These are phyloP conservation scores for Piezodorus guildinii DNA, from an alignment of 1,140 invertebrate genomes.

Conservation along the genomic window DNA sequence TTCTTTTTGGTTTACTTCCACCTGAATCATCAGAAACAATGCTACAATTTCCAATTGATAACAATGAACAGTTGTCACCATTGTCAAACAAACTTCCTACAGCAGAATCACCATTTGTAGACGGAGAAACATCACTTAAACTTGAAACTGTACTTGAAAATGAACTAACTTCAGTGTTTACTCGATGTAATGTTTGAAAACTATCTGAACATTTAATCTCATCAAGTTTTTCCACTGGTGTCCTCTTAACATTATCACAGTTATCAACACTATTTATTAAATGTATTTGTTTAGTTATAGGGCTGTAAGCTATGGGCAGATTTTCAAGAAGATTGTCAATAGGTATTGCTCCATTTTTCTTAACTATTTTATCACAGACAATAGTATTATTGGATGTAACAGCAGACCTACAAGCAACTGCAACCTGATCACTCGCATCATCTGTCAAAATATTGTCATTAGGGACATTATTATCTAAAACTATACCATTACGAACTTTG, in stretches of 20 bases:
- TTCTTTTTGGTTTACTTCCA: slow-evolving; percentile 28
- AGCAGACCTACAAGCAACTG: not conserved
- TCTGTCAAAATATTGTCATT: not conserved
- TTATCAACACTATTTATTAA: slow-evolving; percentile 27
- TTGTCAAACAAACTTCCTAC: slow-evolving; percentile 25
- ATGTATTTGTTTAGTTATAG: slow-evolving; percentile 34
- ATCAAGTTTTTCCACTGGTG: slow-evolving; percentile 8
- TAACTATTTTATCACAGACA: slow-evolving; percentile 5
- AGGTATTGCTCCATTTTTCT: slow-evolving; percentile 19
- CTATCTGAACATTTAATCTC: slow-evolving; percentile 8
- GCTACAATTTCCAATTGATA: slow-evolving; percentile 23
- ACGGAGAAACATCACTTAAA: slow-evolving; percentile 30
- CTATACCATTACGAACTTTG: slow-evolving; percentile 21
- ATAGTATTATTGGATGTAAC: not conserved
- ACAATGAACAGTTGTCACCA: slow-evolving; percentile 24
- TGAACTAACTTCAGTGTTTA: slow-evolving; percentile 35
- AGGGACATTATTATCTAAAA: not conserved
- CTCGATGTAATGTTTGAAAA: slow-evolving; percentile 17
- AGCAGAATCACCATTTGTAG: slow-evolving; percentile 26
- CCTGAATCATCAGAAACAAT: slow-evolving; percentile 25
- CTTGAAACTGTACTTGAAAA: slow-evolving; percentile 34
- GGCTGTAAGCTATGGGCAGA: slow-evolving; percentile 33
- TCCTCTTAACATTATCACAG: slow-evolving; percentile 6
- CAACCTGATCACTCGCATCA: not conserved
- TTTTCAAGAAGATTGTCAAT: slow-evolving; percentile 28